Conservation (phyloP, 2,113 vertebrate species). For the Bubo bubo region DNA sequence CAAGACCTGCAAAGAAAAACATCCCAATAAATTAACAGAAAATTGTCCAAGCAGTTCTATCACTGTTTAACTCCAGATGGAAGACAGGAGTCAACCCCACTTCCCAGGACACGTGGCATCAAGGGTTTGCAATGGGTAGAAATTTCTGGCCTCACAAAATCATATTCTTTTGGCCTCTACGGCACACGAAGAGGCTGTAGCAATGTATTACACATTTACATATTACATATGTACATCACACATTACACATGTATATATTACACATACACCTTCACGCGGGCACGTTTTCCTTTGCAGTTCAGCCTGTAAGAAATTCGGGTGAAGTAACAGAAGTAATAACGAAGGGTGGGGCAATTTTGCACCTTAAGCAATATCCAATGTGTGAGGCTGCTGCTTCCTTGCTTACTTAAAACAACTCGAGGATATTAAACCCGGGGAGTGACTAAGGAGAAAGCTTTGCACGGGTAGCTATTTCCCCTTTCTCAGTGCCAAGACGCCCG, state of each 20-base stretch:
- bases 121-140: neutral
- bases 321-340: neutral
- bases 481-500: neutral
- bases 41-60: neutral
- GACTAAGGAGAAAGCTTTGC: neutral
- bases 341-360: accelerated
- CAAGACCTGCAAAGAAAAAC: neutral
- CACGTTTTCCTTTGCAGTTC: neutral
- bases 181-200: too few species aligned
- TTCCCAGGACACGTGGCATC: neutral
- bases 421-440: neutral
- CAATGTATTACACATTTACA: too few species aligned
- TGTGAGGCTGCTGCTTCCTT: neutral
- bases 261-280: neutral
- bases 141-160: neutral
- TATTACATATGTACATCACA: too few species aligned
- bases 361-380: neutral
- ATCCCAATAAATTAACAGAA: neutral
- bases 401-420: neutral
- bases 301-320: neutral
- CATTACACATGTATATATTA: too few species aligned
- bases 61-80: neutral
- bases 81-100: too few species aligned
- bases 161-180: accelerated
- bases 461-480: neutral